Conservation (phyloP, 2,888 invertebrate genomes). For the Oeneis ivallda region DNA sequence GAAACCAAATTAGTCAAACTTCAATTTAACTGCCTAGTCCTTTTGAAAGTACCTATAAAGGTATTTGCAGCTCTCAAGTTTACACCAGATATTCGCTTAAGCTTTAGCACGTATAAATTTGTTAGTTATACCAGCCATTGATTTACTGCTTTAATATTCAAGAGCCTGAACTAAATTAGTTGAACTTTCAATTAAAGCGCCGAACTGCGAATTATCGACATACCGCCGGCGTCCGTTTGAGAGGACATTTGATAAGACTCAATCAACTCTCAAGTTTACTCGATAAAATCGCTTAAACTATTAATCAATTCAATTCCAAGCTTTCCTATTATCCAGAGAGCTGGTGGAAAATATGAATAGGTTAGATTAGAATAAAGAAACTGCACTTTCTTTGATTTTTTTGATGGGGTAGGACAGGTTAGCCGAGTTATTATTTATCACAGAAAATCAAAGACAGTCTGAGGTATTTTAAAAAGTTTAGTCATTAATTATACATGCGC, state of each 20-base stretch:
- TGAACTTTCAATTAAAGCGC: constrained; percentile 14
- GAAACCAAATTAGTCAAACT: constrained; percentile 12
- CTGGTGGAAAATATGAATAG: not conserved
- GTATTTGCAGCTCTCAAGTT: no score
- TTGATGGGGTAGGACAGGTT: not conserved
- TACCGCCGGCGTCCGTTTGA: not conserved
- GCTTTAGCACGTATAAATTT: no score
- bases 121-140: not conserved
- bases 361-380: not conserved
- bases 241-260: not conserved
- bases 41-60: no score
- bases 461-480: no score
- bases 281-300: not conserved
- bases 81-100: no score
- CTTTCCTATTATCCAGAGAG: constrained; percentile 9
- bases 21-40: not conserved
- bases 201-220: constrained; percentile 1
- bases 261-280: not conserved
- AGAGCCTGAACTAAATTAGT: not conserved
- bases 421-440: no score
- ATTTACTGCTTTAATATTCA: no score
- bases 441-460: no score
- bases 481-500: no score
- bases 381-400: not conserved
- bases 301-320: constrained; percentile 11